Base-by-base conservation (phyloP, 2,888 invertebrate genomes). In the Conus canariensis region DNA sequence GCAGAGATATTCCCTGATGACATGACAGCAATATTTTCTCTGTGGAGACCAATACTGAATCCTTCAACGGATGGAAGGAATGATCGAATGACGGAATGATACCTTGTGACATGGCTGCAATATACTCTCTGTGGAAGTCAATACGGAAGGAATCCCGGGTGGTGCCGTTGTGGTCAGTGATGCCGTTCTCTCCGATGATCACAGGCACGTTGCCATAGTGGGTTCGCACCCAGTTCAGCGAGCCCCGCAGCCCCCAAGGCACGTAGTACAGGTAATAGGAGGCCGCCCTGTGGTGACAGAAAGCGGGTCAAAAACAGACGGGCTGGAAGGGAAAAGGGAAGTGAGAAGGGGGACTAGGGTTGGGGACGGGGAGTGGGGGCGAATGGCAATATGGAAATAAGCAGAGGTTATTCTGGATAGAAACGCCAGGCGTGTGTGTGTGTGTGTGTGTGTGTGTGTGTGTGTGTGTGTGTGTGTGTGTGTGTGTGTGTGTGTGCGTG, bases 141-240 rank as follows among this genome's bases (percentile, higher is more conserved):
- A 93, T 90, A 82, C 93, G 90, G 77, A 91, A 89, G 14, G 90
- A 90, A 80, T 93, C 93, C 30, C 90, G 85, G 0, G 91, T 60
- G 5, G 92, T 91, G 14, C 93, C 93, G 82, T 91, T 92, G 67
- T 86, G 90, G 89, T 94, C 94, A 0, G 94, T 92, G 12, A 94
- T 89, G 10, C 94, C 94, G 88, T 95, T 95, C 90, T 95, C 95
- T 10, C 94, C 94, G 45, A 94, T 90, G 74, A 91, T 92, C 5
- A 94, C 59, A 0, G 90, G 91, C n/a, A 93, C 91, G 82, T 93
- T 92, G 82, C 91, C 91, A 88, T 94, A 94, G 85, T 93, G 90
- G 22, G 88, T 89, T 85, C 92, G 93, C 19, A 94, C 93, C 93
- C 93, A 94, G 85, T 93, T 93, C 25, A 94, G 77, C 1, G 93